These are phyloP conservation scores for Herminia tarsipennalis DNA, from an alignment of 2,888 invertebrate genomes.

Conservation along the genomic window DNA sequence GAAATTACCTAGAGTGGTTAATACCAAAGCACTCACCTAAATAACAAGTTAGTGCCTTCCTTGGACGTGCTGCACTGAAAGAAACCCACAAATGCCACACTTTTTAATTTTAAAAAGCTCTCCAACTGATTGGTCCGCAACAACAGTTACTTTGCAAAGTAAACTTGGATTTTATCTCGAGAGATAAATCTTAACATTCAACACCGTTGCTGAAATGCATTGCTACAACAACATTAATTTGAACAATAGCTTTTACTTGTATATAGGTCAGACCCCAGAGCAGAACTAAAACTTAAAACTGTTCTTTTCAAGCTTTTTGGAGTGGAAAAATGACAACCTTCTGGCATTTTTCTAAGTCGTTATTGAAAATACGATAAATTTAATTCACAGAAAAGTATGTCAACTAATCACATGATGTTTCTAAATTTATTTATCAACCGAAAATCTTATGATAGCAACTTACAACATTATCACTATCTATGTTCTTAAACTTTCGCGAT, in stretches of 20 bases:
- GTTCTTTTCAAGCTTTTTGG: background rate
- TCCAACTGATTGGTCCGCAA: slow-evolving; percentile 63
- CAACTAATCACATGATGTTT: no score
- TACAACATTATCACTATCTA: no score
- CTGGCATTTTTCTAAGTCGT: background rate
- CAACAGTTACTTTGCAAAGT: slow-evolving; percentile 47
- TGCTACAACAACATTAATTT: slow-evolving; percentile 4
- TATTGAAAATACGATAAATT: no score
- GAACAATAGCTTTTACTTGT: slow-evolving; percentile 19
- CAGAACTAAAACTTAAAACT: background rate
- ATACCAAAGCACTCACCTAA: slow-evolving; percentile 59
- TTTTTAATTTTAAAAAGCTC: slow-evolving; percentile 75
- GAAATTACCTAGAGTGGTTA: slow-evolving; percentile 53
- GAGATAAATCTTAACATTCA: slow-evolving; percentile 53
- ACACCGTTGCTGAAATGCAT: slow-evolving; percentile 35
- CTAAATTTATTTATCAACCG: no score
- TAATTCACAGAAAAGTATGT: no score
- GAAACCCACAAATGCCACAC: slow-evolving; percentile 60
- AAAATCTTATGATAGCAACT: no score
- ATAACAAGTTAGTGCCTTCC: slow-evolving; percentile 60
- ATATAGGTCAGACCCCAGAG: slow-evolving; percentile 4
- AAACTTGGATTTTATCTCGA: slow-evolving; percentile 50
- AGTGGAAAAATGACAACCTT: background rate
- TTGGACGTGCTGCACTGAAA: slow-evolving; percentile 49
- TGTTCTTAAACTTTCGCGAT: no score